A percentile compares a stretch with the other conserved stretches of the same genome.
Conservation (phyloP, 1,140 invertebrate species). For the Prorops nasuta region DNA sequence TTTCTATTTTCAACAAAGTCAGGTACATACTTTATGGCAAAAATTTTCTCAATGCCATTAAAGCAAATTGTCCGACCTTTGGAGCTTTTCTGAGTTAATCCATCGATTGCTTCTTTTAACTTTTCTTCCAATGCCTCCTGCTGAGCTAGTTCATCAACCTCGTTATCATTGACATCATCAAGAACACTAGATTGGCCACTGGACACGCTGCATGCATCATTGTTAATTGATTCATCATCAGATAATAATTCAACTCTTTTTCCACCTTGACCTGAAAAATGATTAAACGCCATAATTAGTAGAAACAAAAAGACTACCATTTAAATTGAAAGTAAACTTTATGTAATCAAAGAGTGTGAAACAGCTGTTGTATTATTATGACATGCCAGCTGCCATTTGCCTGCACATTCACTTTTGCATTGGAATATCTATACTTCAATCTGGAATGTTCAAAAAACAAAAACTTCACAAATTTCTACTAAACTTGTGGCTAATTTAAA, state of each 20-base stretch:
- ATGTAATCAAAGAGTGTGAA: too few species aligned
- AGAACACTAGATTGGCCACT: slow-evolving; percentile 64
- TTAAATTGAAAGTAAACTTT: too few species aligned
- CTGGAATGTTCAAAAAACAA: too few species aligned
- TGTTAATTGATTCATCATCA: slow-evolving; percentile 70
- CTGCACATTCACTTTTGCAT: too few species aligned
- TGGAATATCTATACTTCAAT: too few species aligned
- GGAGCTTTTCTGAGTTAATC: slow-evolving; percentile 79
- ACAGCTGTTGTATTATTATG: too few species aligned
- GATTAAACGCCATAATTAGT: too few species aligned
- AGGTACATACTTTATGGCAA: slow-evolving; percentile 78
- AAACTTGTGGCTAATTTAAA: too few species aligned
- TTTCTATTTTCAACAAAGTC: slow-evolving; percentile 72
- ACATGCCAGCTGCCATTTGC: too few species aligned
- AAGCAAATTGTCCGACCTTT: slow-evolving; percentile 76
- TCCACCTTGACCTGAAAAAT: slow-evolving; percentile 34
- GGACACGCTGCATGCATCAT: slow-evolving; percentile 67
- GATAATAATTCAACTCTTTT: slow-evolving; percentile 52
- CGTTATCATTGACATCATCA: slow-evolving; percentile 62
- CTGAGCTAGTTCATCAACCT: slow-evolving; percentile 60
- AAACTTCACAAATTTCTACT: too few species aligned
- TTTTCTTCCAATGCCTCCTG: slow-evolving; percentile 87
- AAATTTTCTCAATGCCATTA: slow-evolving; percentile 69
- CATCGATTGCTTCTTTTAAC: slow-evolving; percentile 81
- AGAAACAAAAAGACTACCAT: too few species aligned